Percentiles rank a stretch among this genome's conserved stretches.
These are phyloP conservation scores for Platysternon megacephalum DNA, from an alignment of 2,113 vertebrate genomes.

Conservation along the genomic window DNA sequence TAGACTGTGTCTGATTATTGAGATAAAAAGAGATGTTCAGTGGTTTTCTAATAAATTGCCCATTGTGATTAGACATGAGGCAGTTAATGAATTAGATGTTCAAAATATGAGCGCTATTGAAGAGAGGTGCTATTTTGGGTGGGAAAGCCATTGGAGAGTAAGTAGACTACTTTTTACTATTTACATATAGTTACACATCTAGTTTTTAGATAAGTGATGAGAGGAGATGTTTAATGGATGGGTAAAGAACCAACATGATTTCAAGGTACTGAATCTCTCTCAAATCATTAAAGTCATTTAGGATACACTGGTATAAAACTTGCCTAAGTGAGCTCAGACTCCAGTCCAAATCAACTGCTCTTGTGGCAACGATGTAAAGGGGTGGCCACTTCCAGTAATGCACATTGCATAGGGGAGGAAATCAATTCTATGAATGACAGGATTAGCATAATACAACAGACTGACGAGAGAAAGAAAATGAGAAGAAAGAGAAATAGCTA, in stretches of 20 bases:
- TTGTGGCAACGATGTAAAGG: not conserved
- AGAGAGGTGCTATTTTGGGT: not conserved
- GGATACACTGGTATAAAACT: not conserved
- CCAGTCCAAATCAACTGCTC: not conserved
- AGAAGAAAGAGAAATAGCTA: too few relatives aligned
- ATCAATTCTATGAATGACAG: too few relatives aligned
- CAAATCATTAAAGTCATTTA: not conserved
- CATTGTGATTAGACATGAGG: not conserved
- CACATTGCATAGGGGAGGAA: not conserved
- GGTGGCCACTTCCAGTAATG: too few relatives aligned
- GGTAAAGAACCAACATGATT: not conserved
- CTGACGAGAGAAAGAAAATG: too few relatives aligned
- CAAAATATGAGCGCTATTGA: not conserved
- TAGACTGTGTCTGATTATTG: not conserved
- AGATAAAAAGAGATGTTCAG: not conserved
- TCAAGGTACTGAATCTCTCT: not conserved
- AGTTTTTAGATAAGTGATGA: rapidly evolving
- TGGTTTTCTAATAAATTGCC: not conserved
- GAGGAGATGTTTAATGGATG: not conserved
- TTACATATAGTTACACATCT: rapidly evolving
- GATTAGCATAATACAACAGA: too few relatives aligned
- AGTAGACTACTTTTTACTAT: not conserved
- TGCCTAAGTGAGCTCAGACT: not conserved
- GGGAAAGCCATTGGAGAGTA: not conserved
- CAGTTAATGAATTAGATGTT: not conserved